A percentile compares a stretch with the other conserved stretches of the same genome.
phyloP scores from a whole-genome alignment of 2,113 vertebrate species.

The Rhizomys pruinosus region DNA sequence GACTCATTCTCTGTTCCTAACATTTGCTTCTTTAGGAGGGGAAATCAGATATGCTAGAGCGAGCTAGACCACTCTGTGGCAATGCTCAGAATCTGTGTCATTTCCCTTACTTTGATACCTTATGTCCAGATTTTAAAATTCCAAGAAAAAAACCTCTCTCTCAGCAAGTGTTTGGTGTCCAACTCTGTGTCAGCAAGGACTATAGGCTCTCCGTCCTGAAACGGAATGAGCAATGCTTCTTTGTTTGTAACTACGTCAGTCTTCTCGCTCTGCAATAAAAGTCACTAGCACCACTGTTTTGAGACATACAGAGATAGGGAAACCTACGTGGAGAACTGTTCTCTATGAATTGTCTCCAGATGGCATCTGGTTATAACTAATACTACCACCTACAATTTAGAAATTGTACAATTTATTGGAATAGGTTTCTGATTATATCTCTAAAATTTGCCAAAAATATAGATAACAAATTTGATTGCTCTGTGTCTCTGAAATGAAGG shows the following conservation, averaged over 20 bases:
- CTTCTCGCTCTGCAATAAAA: background rate
- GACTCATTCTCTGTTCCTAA: background rate
- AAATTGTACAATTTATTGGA: slow-evolving; percentile 3
- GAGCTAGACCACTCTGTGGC: background rate
- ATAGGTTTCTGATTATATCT: background rate
- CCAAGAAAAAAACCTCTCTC: slow-evolving; percentile 28
- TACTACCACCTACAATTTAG: background rate
- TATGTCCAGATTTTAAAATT: slow-evolving; percentile 47
- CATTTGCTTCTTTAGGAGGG: background rate
- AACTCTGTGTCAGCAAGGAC: background rate
- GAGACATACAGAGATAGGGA: background rate
- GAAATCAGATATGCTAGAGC: background rate
- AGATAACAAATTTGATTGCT: background rate
- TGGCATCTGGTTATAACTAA: background rate
- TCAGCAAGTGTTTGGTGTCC: background rate
- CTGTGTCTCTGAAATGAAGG: background rate
- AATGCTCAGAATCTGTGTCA: background rate
- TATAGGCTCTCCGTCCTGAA: background rate
- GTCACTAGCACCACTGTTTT: background rate
- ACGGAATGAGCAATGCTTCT: slow-evolving; percentile 6
- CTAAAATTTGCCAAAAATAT: background rate
- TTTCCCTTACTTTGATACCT: background rate
- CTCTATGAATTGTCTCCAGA: background rate
- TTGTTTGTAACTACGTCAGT: background rate
- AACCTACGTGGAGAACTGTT: background rate